A percentile compares a stretch with the other conserved stretches of the same genome.
Evolutionary conservation across 2,888 invertebrate genomes (phyloP).

Genomic region (Polydesmus complanatus): DNA sequence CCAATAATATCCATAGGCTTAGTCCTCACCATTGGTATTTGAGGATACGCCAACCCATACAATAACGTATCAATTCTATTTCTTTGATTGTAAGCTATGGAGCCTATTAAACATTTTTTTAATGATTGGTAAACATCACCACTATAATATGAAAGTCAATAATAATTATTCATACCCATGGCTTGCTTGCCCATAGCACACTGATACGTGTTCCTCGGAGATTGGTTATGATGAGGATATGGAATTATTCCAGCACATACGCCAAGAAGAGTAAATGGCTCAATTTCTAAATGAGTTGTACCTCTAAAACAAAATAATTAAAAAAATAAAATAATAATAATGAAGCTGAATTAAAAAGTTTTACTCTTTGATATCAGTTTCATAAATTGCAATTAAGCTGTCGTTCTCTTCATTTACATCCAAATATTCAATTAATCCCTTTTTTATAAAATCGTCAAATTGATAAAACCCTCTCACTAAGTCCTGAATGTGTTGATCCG

Average conservation of each 20-base stretch:
- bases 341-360: no score
- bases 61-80: slow-evolving; percentile 92
- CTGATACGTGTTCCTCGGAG: slow-evolving; percentile 94
- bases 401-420: slow-evolving; percentile 99
- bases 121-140: no score
- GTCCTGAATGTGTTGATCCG: slow-evolving; percentile 63
- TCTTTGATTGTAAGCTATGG: slow-evolving; percentile 92
- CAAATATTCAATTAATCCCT: slow-evolving; percentile 87
- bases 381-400: slow-evolving; percentile 77
- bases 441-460: slow-evolving; percentile 82
- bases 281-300: slow-evolving; percentile 94
- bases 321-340: neutral
- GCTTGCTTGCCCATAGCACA: slow-evolving; percentile 99
- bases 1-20: slow-evolving; percentile 77
- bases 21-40: slow-evolving; percentile 89
- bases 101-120: no score
- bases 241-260: slow-evolving; percentile 96
- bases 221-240: slow-evolving; percentile 98
- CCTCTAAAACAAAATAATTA: slow-evolving; percentile 34
- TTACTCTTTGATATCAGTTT: slow-evolving; percentile 53
- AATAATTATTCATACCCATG: slow-evolving; percentile 64
- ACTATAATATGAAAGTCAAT: no score
- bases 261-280: slow-evolving; percentile 91
- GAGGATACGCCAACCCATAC: slow-evolving; percentile 93
- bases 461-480: slow-evolving; percentile 59